phyloP scores from a whole-genome alignment of 2,888 invertebrate genomes.

The Parnassius smintheus region DNA sequence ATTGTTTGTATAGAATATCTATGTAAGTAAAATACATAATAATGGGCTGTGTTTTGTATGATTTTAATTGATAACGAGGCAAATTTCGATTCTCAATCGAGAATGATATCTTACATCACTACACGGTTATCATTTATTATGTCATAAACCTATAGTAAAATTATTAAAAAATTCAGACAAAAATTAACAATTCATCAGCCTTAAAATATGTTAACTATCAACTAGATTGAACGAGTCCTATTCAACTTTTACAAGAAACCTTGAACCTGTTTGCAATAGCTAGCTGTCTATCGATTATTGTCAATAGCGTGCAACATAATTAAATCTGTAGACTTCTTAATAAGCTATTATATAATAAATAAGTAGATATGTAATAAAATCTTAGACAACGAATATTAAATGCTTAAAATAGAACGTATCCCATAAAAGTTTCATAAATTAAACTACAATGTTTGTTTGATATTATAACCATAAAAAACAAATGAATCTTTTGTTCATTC shows the following conservation, averaged over 20 bases:
- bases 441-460: not conserved
- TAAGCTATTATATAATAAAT: slow-evolving; percentile 9
- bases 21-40: no score
- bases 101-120: no score
- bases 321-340: slow-evolving; percentile 23
- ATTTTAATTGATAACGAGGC: no score
- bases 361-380: not conserved
- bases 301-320: slow-evolving; percentile 23
- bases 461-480: not conserved
- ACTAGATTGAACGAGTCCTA: slow-evolving; percentile 36
- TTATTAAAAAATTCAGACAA: no score
- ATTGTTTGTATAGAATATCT: no score
- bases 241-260: slow-evolving; percentile 49
- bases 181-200: not conserved
- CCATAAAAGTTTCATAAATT: not conserved
- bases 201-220: not conserved
- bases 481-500: no score
- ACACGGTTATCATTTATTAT: no score
- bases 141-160: no score
- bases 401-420: not conserved
- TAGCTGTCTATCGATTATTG: slow-evolving; percentile 35
- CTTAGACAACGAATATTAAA: not conserved
- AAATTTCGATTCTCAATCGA: no score
- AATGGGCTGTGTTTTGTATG: no score
- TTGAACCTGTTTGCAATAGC: slow-evolving; percentile 56